A percentile compares a stretch with the other conserved stretches of the same genome.
Evolutionary conservation across 2,797 vertebrate genomes (phyloP).

Genomic region (Chrysocyon brachyurus): DNA sequence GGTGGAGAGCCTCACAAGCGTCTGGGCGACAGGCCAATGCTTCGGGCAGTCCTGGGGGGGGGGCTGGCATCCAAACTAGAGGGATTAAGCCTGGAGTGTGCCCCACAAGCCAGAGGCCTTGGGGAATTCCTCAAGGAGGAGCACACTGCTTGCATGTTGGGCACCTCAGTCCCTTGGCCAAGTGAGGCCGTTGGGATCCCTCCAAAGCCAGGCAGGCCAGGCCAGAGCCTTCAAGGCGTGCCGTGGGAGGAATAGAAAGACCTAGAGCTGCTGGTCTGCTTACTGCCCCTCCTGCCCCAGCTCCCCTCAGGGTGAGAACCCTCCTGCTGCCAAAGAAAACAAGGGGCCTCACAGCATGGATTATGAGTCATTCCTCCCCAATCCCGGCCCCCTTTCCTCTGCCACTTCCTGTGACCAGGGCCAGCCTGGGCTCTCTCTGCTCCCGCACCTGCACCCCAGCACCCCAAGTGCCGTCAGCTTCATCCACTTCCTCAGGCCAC

Average conservation of each 20-base stretch:
- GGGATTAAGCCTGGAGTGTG: background rate
- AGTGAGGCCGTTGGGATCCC: background rate
- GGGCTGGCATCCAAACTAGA: too few species aligned
- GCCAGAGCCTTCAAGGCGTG: background rate
- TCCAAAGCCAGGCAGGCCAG: background rate
- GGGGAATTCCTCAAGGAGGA: too few species aligned
- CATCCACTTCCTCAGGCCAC: background rate
- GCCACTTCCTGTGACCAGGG: background rate
- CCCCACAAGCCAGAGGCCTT: fast-evolving
- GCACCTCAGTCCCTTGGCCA: background rate
- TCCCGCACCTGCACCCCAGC: background rate
- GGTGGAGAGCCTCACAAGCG: background rate
- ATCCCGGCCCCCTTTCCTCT: background rate
- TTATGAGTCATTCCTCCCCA: background rate
- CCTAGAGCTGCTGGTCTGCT: background rate
- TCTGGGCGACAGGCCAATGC: background rate
- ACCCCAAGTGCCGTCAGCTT: background rate
- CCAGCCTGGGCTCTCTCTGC: background rate
- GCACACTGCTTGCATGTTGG: too few species aligned
- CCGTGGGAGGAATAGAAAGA: background rate
- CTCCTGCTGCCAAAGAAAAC: background rate
- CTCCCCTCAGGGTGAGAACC: background rate
- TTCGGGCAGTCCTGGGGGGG: fast-evolving
- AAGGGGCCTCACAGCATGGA: background rate
- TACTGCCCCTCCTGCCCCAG: background rate